phyloP scores from a whole-genome alignment of 2,888 invertebrate species.

The Galerucella pusilla region DNA sequence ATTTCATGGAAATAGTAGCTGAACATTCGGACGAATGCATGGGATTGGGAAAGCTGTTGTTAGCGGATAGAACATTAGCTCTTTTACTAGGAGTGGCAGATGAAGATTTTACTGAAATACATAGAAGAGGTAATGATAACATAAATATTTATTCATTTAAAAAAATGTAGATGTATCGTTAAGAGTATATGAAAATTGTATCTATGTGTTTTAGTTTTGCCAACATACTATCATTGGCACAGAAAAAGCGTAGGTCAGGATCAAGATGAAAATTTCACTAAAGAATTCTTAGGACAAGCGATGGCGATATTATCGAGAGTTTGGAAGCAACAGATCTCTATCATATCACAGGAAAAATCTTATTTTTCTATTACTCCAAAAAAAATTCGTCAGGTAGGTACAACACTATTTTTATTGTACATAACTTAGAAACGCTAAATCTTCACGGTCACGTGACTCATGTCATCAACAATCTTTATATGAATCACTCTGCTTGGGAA shows the following conservation, averaged over 20 bases:
- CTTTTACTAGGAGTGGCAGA: conserved; percentile 85
- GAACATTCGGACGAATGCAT: conserved; percentile 68
- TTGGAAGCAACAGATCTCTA: conserved; percentile 65
- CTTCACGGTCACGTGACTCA: not conserved
- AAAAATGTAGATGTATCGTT: not conserved
- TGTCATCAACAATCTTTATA: too few species aligned
- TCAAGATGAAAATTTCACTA: conserved; percentile 86
- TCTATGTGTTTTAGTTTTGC: conserved; percentile 68
- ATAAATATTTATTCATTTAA: not conserved
- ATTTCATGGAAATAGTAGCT: conserved; percentile 73
- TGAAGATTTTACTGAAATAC: conserved; percentile 74
- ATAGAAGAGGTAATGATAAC: conserved; percentile 72
- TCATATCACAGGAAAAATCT: conserved; percentile 67
- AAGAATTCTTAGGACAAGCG: conserved; percentile 84
- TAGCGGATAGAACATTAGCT: conserved; percentile 79
- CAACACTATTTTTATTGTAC: not conserved
- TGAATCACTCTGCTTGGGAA: too few species aligned
- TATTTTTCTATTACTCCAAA: conserved; percentile 80
- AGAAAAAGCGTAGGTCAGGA: conserved; percentile 81
- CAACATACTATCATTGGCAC: conserved; percentile 82
- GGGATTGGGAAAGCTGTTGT: conserved; percentile 70
- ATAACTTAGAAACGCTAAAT: too few species aligned
- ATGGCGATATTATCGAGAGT: conserved; percentile 78
- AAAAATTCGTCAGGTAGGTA: conserved; percentile 78
- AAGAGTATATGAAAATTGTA: not conserved